Base-by-base conservation (phyloP, 1,140 invertebrate genomes). In the Onthophagus taurus region DNA sequence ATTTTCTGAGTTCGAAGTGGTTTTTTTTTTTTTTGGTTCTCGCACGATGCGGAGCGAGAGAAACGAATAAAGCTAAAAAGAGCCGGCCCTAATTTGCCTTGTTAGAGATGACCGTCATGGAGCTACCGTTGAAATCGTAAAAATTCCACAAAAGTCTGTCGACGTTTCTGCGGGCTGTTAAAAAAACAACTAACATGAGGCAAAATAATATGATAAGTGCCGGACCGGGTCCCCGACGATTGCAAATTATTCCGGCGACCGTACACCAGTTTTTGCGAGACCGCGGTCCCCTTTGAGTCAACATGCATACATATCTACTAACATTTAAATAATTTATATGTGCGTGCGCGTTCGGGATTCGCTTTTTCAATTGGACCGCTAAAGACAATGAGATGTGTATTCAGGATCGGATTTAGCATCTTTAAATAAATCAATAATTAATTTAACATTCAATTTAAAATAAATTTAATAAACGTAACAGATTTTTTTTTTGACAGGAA, bases 321-420 rank as follows among this genome's bases (percentile, higher is more conserved):
- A 60, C 58, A 60, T 60, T 60, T 60, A 60, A 60, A 60, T 60
- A 60, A 60, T 60, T 60, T 60, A 60, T 60, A 60, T 60, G 56
- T 60, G 55, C 55, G 58, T 60, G 55, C 58, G 58, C 51, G 58
- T 58, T 55, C 52, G 53, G 45, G 51, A 49, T 47, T 55, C 50
- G 57, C 56, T 60, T 60, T 60, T 60, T 60, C 56, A 56, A 57
- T 53, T 57, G 58, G 52, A 45, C 55, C 51, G 54, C 50, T n/a
- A n/a, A n/a, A n/a, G n/a, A n/a, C n/a, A n/a, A n/a, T 37, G 20
- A 31, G 21, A 29, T 44, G 33, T 26, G 41, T 36, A 9, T 24
- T 19, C 17, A 24, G 31, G 34, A 24, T 24, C 29, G 33, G 16
- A 33, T 45, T 45, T 20, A 5, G 11, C 20, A 23, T 29, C 31